Conservation (phyloP, 2,113 vertebrate species). For the Tyto alba region DNA sequence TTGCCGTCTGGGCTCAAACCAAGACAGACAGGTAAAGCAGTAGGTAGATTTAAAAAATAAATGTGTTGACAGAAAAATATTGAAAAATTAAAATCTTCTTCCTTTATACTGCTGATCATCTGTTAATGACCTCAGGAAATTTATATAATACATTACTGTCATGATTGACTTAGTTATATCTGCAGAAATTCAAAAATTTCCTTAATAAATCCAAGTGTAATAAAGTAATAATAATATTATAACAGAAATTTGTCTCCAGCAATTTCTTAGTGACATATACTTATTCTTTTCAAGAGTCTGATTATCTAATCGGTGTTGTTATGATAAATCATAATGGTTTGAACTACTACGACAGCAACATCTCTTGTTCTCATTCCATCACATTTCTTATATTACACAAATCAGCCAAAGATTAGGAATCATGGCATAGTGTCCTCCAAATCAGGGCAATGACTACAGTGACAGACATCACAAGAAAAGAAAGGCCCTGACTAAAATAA, state of each 20-base stretch:
- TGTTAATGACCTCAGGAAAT: background rate
- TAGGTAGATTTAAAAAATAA: background rate
- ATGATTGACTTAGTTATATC: background rate
- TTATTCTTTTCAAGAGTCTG: background rate
- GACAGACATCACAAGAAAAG: background rate
- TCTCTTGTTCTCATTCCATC: background rate
- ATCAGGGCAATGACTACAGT: background rate
- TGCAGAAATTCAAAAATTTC: background rate
- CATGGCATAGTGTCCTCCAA: background rate
- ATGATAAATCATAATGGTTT: background rate
- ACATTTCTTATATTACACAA: background rate
- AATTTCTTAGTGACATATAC: background rate
- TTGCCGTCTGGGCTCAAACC: no score
- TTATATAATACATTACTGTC: background rate
- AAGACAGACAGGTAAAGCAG: background rate
- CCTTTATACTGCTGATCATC: background rate
- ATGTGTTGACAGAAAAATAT: background rate
- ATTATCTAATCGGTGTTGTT: slow-evolving; percentile 27
- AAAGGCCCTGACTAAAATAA: background rate
- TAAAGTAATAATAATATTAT: background rate
- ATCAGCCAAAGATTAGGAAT: background rate
- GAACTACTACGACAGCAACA: background rate
- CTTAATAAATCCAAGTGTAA: background rate
- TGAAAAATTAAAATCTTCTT: background rate
- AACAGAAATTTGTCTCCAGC: background rate